Base-by-base conservation (phyloP, 2,888 invertebrate species). In the Eudasyphora cyanicolor region DNA sequence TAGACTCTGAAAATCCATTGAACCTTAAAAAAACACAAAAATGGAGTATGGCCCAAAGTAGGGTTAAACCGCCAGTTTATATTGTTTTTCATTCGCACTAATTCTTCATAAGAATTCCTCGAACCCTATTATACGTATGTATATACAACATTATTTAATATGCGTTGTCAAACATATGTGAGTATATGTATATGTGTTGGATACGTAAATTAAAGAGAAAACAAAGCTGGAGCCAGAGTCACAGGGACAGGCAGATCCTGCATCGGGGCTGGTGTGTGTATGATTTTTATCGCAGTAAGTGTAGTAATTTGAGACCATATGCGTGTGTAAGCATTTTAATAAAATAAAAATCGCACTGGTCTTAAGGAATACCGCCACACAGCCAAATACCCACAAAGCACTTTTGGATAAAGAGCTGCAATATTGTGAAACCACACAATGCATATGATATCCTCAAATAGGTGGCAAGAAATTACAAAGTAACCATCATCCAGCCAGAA, bases 291-390 rank as follows among this genome's bases (percentile, higher is more conserved):
- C 57, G 57, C 57, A 57, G 27, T 54, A 38, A 51, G 38, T 57
- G 57, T 27, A 67, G 38, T 76, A 67, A 54, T 76, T 35, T 67
- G 12, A 67, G 64, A 24, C 24, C 51, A 67, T 67, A 54, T 76
- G 76, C 67, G 67, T 76, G 67, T 76, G 76, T 24, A 32, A 76
- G 67, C 17, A 24, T 54, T 67, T 51, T 49, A 51, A 64, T 76
- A n/a, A 62, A 49, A 35, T 49, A 49, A 51, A 57, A 75, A 51
- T 54, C 24, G 49, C 3, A 29, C 19, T 29, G 74, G 60, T 29
- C 17, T 27, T 45, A 42, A 62, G 29, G 27, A 74, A 57, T 14
- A 8, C 24, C 27, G 57, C 24, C 57, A 27, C n/a, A 27, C 19
- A 69, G 24, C 8, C n/a, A 29, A 49, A 69, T 7, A 19, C 14